phyloP scores from a whole-genome alignment of 2,888 invertebrate species.

The Dasysyrphus tricinctus region DNA sequence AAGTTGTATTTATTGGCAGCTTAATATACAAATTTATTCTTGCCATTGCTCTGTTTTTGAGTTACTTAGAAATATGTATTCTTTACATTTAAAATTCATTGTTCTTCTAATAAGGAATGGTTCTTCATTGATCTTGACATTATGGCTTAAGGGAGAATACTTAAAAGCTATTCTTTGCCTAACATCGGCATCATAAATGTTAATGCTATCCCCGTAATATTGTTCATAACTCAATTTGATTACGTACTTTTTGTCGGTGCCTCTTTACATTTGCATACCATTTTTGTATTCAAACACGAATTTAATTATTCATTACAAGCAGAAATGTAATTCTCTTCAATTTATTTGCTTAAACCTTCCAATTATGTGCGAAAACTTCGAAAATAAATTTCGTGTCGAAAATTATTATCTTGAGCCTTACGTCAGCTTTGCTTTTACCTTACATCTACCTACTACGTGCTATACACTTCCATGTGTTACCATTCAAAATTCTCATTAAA shows the following conservation, averaged over 20 bases:
- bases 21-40: too few relatives aligned
- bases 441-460: neutral
- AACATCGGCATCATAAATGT: neutral
- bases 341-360: slow-evolving; percentile 16
- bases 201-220: too few relatives aligned
- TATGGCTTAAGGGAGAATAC: too few relatives aligned
- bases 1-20: too few relatives aligned
- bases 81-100: too few relatives aligned
- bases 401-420: slow-evolving; percentile 7
- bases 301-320: slow-evolving; percentile 7
- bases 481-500: slow-evolving; percentile 11
- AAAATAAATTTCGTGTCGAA: slow-evolving; percentile 10
- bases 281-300: neutral
- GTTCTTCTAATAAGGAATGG: too few relatives aligned
- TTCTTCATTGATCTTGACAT: too few relatives aligned
- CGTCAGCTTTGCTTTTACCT: slow-evolving; percentile 7
- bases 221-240: neutral
- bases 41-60: too few relatives aligned
- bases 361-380: neutral
- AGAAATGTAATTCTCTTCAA: slow-evolving; percentile 9
- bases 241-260: neutral
- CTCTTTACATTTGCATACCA: neutral
- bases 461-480: neutral
- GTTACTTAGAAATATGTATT: too few relatives aligned
- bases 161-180: too few relatives aligned